Conservation (phyloP, 2,113 vertebrate species). For the Misgurnus anguillicaudatus region DNA sequence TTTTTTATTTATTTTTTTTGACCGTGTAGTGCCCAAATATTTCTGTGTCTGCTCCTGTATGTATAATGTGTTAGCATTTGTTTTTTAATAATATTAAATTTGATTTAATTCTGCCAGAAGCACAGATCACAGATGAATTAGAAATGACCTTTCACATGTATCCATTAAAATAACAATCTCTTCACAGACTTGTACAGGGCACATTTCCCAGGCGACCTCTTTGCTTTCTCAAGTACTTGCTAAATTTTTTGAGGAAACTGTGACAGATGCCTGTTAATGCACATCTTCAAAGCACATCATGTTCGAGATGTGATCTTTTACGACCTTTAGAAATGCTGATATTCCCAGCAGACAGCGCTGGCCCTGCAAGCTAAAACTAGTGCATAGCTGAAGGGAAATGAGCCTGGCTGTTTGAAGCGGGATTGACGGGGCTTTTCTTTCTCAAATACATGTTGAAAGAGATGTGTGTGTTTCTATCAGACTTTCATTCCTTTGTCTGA, state of each 20-base stretch:
- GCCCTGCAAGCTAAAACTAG: conserved; percentile 20
- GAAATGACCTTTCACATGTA: neutral
- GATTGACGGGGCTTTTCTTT: neutral
- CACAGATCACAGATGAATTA: too few species aligned
- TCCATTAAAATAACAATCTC: neutral
- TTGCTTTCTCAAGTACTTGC: neutral
- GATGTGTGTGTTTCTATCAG: conserved; percentile 52
- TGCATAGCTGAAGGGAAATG: conserved; percentile 5
- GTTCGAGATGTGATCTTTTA: neutral
- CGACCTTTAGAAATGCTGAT: conserved; percentile 23
- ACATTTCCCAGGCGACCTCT: neutral
- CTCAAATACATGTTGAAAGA: neutral
- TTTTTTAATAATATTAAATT: conserved; percentile 14
- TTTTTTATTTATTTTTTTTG: too few species aligned
- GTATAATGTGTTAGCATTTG: neutral
- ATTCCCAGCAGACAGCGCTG: neutral
- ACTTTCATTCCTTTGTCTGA: conserved; percentile 66
- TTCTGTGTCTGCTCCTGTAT: too few species aligned
- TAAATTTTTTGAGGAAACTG: neutral
- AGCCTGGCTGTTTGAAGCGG: neutral
- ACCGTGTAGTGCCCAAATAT: too few species aligned
- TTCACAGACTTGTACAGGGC: neutral
- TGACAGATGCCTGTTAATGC: conserved; percentile 3
- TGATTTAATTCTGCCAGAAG: neutral
- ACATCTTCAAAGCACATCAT: conserved; percentile 1